Evolutionary conservation across 2,113 vertebrate genomes (phyloP), one percentile per base, ranked within the genome.

Genomic region (Hippocampus abdominalis): DNA sequence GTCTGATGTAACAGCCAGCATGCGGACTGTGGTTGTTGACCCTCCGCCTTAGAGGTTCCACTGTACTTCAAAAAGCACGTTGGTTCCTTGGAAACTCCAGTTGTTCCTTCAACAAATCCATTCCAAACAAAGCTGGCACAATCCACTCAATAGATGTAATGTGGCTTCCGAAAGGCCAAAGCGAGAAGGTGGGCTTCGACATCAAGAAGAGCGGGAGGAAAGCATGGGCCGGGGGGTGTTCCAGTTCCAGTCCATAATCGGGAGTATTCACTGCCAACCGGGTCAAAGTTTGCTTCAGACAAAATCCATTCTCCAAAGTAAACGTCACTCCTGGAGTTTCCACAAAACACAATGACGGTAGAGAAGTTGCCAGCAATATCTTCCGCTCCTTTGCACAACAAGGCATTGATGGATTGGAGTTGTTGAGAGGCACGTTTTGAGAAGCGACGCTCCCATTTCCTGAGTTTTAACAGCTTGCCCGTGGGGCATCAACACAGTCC

Each of bases 251-350:
- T 18, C 46, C 63, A 62, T 4, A 4, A 79, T 71, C 71, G 27
- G 69, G 49, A 74, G 57, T 16, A 63, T 57, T 76, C 13, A 65
- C 23, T 73, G 36, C 70, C 70, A 75, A 73, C 66, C 59, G 71
- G 63, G 39, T 63, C 20, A 69, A 73, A 51, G n/a, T 25, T 81
- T 40, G 20, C 25, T 36, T 69, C 54, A 56, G 75, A 81, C 36
- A 71, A 69, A 71, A 48, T 32, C n/a, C 7, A 7, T 64, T 69
- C 67, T 79, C 76, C 78, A 77, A 80, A 64, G 66, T 78, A 66
- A 81, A 79, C 42, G 71, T 61, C 10, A 39, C 63, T 62, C 40
- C 46, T 66, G 21, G 18, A 60, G 70, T 79, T 79, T 72, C 72
- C 72, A 79, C 67, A 79, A 81, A 77, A 72, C 2, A 27, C 46